Conservation (phyloP, 2,888 invertebrate species). For the Nymphalis c-album region DNA sequence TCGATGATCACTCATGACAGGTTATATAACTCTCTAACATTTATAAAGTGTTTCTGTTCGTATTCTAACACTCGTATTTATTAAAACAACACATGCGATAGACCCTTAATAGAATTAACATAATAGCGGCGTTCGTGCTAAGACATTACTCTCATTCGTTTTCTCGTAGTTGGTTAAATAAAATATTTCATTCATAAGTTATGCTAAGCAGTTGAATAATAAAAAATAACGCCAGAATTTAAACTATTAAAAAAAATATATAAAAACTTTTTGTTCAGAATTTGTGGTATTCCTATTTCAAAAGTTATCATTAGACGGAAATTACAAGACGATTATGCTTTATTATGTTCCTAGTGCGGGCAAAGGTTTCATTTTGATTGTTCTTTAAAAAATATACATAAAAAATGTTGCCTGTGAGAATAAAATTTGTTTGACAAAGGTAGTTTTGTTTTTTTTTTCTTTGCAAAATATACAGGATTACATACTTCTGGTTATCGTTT, state of each 20-base stretch:
- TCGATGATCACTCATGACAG: no score
- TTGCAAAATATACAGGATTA: not conserved
- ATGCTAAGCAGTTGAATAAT: not conserved
- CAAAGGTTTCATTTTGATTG: constrained; percentile 46
- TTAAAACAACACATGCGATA: no score
- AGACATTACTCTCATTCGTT: no score
- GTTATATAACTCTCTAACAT: no score
- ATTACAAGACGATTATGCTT: constrained; percentile 59
- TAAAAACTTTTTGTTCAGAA: constrained; percentile 1
- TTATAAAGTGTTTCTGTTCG: no score
- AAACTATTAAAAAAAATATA: constrained; percentile 6
- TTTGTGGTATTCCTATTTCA: constrained; percentile 36
- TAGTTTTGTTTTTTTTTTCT: no score
- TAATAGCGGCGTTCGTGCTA: no score
- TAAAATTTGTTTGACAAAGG: not conserved
- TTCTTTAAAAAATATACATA: not conserved
- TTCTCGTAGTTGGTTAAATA: no score
- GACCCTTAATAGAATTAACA: no score
- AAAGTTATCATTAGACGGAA: constrained; percentile 62
- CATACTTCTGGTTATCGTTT: no score
- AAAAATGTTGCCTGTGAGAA: not conserved
- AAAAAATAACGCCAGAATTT: not conserved
- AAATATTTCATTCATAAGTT: no score
- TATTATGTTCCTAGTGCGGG: constrained; percentile 54
- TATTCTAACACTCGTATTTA: no score